phyloP scores from a whole-genome alignment of 2,113 vertebrate genomes.

The Neomonachus schauinslandi region DNA sequence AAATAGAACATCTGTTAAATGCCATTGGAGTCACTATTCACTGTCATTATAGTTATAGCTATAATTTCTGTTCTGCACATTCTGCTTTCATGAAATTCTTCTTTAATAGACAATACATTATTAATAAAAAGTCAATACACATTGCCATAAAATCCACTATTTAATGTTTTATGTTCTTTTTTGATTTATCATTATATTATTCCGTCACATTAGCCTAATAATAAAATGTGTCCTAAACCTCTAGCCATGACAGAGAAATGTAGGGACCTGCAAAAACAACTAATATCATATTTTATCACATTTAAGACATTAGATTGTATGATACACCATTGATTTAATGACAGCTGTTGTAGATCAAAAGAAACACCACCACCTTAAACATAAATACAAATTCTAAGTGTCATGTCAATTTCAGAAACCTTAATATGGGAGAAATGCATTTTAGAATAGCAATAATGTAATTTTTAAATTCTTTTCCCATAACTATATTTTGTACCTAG shows the following conservation, averaged over 20 bases:
- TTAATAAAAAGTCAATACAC: slow-evolving; percentile 68
- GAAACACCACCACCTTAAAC: not conserved
- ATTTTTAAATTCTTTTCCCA: not conserved
- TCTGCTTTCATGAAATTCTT: slow-evolving; percentile 59
- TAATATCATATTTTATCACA: not conserved
- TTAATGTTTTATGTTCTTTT: slow-evolving; percentile 56
- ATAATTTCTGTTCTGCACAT: slow-evolving; percentile 64
- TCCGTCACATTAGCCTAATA: slow-evolving; percentile 49
- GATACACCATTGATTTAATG: slow-evolving; percentile 4
- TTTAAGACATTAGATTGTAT: slow-evolving; percentile 11
- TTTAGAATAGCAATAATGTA: not conserved
- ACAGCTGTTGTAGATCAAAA: not conserved
- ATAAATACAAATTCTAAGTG: slow-evolving; percentile 31
- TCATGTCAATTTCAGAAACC: slow-evolving; percentile 31
- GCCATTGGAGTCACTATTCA: slow-evolving; percentile 70
- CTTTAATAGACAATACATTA: slow-evolving; percentile 51
- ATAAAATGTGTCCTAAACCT: slow-evolving; percentile 59
- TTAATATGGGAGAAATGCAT: not conserved
- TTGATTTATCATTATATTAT: slow-evolving; percentile 66
- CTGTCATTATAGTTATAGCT: slow-evolving; percentile 73
- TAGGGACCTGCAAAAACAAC: not conserved
- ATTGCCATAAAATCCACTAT: slow-evolving; percentile 56
- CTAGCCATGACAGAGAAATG: not conserved
- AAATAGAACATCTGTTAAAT: slow-evolving; percentile 70
- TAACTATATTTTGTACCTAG: not conserved